Percentiles rank a stretch among this genome's conserved stretches.
These are phyloP conservation scores for Sinhomidia bicolor DNA, from an alignment of 2,888 invertebrate species.

Conservation along the genomic window DNA sequence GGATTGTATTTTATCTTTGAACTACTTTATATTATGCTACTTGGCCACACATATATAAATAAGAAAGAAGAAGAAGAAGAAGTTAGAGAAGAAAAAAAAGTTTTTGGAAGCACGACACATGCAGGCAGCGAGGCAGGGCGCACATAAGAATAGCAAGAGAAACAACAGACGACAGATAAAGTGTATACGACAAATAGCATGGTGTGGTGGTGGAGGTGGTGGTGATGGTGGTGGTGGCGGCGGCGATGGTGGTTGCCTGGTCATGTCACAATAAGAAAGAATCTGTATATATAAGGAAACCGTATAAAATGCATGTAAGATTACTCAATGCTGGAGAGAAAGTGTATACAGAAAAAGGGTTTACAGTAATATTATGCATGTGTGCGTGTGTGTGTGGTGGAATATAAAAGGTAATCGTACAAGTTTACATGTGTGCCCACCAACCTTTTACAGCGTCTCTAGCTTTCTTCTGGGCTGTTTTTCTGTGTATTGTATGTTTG, in stretches of 20 bases:
- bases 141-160: background rate
- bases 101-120: slow-evolving; percentile 44
- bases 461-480: background rate
- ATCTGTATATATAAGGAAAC: slow-evolving; percentile 16
- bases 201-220: background rate
- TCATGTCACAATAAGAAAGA: background rate
- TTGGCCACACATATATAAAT: background rate
- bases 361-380: background rate
- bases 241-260: background rate
- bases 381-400: background rate
- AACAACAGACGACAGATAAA: slow-evolving; percentile 31
- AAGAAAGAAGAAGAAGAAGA: background rate
- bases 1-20: slow-evolving; percentile 52
- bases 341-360: too few species aligned
- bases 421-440: background rate
- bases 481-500: background rate
- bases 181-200: slow-evolving; percentile 11
- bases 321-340: background rate
- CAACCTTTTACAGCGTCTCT: too few species aligned
- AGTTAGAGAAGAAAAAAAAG: background rate
- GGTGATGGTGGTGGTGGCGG: too few species aligned
- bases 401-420: background rate
- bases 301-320: background rate
- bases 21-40: background rate
- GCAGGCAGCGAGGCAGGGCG: background rate